Percentiles rank a stretch among this genome's conserved stretches.
Evolutionary conservation across 2,113 vertebrate species (phyloP).

Genomic region (Pterocles burchelli): DNA sequence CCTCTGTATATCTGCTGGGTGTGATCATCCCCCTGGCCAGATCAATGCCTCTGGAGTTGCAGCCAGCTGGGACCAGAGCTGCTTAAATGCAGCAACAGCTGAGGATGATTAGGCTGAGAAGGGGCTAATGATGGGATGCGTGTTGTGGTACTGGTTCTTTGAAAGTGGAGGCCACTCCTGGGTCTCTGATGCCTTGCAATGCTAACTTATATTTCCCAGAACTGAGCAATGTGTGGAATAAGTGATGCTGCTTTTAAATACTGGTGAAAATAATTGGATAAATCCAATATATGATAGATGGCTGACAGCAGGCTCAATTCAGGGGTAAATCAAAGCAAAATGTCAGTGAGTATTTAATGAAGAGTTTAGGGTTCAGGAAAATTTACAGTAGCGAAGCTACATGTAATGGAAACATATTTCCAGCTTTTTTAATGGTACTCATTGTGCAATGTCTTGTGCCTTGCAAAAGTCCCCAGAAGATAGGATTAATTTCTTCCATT

Average conservation of each 20-base stretch:
- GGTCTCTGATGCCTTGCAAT: background rate
- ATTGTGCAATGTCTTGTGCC: background rate
- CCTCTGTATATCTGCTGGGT: background rate
- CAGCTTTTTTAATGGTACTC: background rate
- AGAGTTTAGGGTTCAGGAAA: background rate
- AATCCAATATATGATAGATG: background rate
- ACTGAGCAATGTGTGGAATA: background rate
- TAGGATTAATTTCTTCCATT: background rate
- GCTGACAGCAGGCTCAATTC: background rate
- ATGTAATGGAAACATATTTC: background rate
- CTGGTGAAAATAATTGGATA: background rate
- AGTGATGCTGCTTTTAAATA: background rate
- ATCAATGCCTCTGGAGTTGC: background rate
- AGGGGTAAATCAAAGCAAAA: background rate
- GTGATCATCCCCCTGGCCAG: background rate
- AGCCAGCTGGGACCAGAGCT: background rate
- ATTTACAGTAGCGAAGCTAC: background rate
- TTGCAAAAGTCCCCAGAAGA: background rate
- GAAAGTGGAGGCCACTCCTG: background rate
- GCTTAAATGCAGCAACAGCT: background rate
- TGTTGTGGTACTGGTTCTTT: background rate
- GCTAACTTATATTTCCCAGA: background rate
- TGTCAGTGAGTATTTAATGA: background rate
- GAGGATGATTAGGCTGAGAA: background rate
- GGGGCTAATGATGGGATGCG: background rate